These are phyloP conservation scores for Rotaria macrura DNA, from an alignment of 2,888 invertebrate species.

Conservation along the genomic window DNA sequence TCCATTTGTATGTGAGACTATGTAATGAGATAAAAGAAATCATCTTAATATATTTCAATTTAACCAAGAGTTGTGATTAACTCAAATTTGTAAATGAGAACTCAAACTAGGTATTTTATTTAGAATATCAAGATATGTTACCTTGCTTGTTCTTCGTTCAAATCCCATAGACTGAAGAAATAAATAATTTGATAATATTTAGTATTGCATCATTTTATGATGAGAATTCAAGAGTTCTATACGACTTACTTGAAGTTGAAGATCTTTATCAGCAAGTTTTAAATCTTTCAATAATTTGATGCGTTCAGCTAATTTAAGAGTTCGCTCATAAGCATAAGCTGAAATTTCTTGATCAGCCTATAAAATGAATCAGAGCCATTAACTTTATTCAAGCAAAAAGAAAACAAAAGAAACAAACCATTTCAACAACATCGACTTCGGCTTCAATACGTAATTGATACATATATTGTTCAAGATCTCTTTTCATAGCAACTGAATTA, in stretches of 20 bases:
- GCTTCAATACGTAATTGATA: slow-evolving; percentile 87
- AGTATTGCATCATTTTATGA: neutral
- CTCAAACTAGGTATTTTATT: no score
- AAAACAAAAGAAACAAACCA: slow-evolving; percentile 94
- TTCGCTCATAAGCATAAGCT: slow-evolving; percentile 39
- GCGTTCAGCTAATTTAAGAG: slow-evolving; percentile 39
- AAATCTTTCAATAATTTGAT: slow-evolving; percentile 37
- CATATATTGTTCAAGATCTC: slow-evolving; percentile 89
- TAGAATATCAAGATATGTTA: neutral
- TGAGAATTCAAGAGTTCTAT: slow-evolving; percentile 54
- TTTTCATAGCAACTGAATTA: slow-evolving; percentile 99
- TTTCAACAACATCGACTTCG: slow-evolving; percentile 95
- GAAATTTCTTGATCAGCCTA: slow-evolving; percentile 39
- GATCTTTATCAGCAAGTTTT: slow-evolving; percentile 86
- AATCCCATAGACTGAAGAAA: neutral
- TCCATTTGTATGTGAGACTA: neutral
- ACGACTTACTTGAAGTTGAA: slow-evolving; percentile 94
- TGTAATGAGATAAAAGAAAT: no score
- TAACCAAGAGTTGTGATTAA: no score
- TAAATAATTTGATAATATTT: neutral
- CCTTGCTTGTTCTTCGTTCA: slow-evolving; percentile 3
- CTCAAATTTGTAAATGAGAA: no score
- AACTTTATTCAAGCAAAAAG: slow-evolving; percentile 67
- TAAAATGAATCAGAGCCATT: neutral
- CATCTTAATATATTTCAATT: no score